Evolutionary conservation across 2,113 vertebrate genomes (phyloP).

Genomic region (Pao palembangensis): DNA sequence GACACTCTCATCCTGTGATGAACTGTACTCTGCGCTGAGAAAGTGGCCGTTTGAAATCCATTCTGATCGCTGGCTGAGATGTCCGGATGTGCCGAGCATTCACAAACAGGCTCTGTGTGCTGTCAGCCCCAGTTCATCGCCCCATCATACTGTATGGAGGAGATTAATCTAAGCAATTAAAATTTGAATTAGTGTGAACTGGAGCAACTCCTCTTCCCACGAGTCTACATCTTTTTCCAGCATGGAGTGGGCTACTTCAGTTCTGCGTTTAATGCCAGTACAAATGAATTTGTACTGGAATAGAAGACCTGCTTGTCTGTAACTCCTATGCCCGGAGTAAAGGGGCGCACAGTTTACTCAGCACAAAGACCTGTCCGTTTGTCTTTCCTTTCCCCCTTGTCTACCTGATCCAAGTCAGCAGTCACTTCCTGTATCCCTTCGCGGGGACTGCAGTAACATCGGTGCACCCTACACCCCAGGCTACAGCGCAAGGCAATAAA

Average conservation of each 20-base stretch:
- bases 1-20: slow-evolving; percentile 38
- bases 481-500: background rate
- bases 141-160: slow-evolving; percentile 72
- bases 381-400: no score
- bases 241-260: slow-evolving; percentile 20
- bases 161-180: slow-evolving; percentile 82
- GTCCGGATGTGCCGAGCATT: slow-evolving; percentile 60
- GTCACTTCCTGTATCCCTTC: slow-evolving; percentile 13
- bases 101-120: slow-evolving; percentile 60
- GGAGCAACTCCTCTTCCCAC: slow-evolving; percentile 64
- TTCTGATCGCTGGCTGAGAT: slow-evolving; percentile 45
- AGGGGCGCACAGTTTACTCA: no score
- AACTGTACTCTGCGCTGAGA: slow-evolving; percentile 36
- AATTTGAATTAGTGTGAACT: slow-evolving; percentile 76
- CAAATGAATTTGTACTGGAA: background rate
- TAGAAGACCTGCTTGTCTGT: slow-evolving; percentile 18
- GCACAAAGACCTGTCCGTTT: background rate
- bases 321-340: slow-evolving; percentile 13
- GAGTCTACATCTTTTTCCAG: slow-evolving; percentile 36
- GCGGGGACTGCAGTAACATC: slow-evolving; percentile 25
- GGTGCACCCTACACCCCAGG: background rate
- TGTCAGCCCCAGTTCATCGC: slow-evolving; percentile 74
- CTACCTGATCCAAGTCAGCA: background rate
- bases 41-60: slow-evolving; percentile 51
- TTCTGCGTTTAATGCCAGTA: background rate